phyloP scores from a whole-genome alignment of 2,113 vertebrate species.

The Sciurus niger region DNA sequence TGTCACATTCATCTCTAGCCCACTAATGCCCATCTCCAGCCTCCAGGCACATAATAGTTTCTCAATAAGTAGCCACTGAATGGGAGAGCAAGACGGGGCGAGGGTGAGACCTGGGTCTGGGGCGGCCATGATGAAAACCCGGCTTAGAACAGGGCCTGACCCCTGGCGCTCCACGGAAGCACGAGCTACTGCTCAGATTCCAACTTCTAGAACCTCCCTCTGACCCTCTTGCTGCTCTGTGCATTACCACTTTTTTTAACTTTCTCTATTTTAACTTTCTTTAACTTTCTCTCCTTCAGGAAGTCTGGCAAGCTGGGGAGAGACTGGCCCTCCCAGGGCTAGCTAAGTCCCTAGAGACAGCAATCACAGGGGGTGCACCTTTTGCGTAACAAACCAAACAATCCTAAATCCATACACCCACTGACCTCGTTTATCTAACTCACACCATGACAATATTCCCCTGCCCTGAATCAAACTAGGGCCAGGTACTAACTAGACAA shows the following conservation, averaged over 20 bases:
- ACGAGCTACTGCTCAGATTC: neutral
- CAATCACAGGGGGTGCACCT: neutral
- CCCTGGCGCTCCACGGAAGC: neutral
- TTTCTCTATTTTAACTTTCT: neutral
- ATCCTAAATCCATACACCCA: neutral
- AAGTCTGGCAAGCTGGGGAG: neutral
- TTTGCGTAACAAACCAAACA: neutral
- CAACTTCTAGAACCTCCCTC: slow-evolving; percentile 11
- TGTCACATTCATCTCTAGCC: no score
- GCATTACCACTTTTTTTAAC: neutral
- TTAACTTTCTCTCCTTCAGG: neutral
- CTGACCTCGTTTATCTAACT: neutral
- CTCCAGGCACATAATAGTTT: no score
- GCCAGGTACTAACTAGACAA: neutral
- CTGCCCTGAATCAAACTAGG: neutral
- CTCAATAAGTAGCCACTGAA: no score
- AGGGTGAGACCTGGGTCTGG: no score
- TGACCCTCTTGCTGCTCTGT: neutral
- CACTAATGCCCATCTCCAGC: no score
- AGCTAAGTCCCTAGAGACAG: neutral
- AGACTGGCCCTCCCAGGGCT: neutral
- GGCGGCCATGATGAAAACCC: no score
- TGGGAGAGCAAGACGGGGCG: no score
- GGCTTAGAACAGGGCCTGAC: neutral
- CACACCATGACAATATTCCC: neutral